Evolutionary conservation across 2,113 vertebrate genomes (phyloP).

Genomic region (Pipra filicauda): DNA sequence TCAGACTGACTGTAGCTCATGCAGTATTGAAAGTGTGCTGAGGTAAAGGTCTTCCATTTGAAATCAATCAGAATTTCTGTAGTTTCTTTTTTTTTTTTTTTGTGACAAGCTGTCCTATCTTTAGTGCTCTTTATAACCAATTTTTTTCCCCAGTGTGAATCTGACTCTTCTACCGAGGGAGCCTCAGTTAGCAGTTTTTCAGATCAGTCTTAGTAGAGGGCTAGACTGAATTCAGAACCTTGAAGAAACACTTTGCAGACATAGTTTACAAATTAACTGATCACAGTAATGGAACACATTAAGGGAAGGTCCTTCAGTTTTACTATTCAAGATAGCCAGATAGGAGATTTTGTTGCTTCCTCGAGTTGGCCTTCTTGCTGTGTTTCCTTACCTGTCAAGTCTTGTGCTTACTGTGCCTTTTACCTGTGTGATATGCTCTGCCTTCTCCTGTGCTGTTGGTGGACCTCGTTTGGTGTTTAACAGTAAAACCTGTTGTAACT

Average conservation of each 20-base stretch:
- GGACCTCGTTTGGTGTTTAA: not conserved
- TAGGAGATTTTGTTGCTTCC: not conserved
- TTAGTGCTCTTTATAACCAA: not conserved
- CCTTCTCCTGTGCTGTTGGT: not conserved
- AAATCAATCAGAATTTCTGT: not conserved
- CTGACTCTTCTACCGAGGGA: not conserved
- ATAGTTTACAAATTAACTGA: not conserved
- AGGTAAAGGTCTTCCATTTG: not conserved
- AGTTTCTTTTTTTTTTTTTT: not conserved
- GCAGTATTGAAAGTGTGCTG: not conserved
- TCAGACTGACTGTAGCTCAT: not conserved
- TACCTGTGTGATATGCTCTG: not conserved
- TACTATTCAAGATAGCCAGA: not conserved
- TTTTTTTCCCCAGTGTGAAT: not conserved
- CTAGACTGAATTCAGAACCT: not conserved
- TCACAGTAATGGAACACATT: not conserved
- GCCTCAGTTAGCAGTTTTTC: not conserved
- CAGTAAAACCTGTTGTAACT: not conserved
- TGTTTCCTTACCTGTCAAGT: not conserved
- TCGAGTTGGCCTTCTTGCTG: not conserved
- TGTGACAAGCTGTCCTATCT: not conserved
- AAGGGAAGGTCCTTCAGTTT: not conserved
- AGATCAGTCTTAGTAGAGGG: accelerated
- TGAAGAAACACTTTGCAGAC: not conserved
- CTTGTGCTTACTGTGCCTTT: not conserved